Base-by-base conservation (phyloP, 64 coral and sea anemone species). In the Trachythela sp. region DNA sequence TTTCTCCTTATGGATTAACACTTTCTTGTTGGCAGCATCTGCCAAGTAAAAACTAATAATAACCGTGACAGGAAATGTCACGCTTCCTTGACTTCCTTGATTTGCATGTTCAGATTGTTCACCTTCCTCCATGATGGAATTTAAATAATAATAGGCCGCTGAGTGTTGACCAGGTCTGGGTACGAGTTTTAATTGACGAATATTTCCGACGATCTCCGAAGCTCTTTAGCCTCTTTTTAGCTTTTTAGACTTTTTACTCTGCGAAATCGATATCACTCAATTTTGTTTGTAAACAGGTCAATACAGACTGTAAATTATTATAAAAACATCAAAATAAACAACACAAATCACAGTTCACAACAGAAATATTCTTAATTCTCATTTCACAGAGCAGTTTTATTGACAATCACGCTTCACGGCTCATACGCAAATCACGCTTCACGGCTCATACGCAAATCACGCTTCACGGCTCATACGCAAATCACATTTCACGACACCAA, bases 361-460 rank as follows among this genome's bases (percentile, higher is more conserved):
- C 71, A 77, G 1, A 4, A 4, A 77, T n/a, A 77, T 35, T 18
- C 3, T 4, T 77, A 4, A 77, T 77, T 77, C 71, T 77, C 71
- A 77, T 77, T 77, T 77, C 32, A 77, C 71, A 27, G 32, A 77
- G 71, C 71, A 77, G 3, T 77, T 77, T 77, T 77, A 77, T 77
- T 26, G 32, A 77, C 3, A 77, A 77, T 77, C 71, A 77, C 7
- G 71, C 71, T 18, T 77, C 71, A 35, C 71, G 32, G 71, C 2
- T 77, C 4, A 2, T 5, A 18, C 1, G 32, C 4, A 77, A 77
- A 77, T 77, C 71, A 77, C 71, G 17, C 29, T 77, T 77, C 31
- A 77, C 71, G 71, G 1, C 32, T 77, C 71, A 77, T n/a, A 77
- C 71, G n/a, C 3, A 38, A 77, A 77, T 77, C 71, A 77, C 71